Evolutionary conservation across 1,140 invertebrate genomes (phyloP), one percentile per base, ranked within the genome.

Genomic region (Ceratitis capitata): DNA sequence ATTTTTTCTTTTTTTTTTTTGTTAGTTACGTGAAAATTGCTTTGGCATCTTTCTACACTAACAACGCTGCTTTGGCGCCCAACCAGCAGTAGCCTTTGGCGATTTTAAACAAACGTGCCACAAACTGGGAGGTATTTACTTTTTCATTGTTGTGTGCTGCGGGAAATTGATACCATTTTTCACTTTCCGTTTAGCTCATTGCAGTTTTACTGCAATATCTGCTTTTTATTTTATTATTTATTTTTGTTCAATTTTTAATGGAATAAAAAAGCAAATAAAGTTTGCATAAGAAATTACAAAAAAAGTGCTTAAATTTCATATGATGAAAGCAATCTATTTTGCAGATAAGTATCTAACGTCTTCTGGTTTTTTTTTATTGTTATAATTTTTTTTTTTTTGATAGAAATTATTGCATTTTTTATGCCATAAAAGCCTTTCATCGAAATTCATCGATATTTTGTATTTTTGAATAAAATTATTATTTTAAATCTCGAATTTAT

Each of bases 141-240:
- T 78, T 78, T 42, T 14, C 69, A 45, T 78, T 78, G 69, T 78
- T 45, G n/a, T n/a, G n/a, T 78, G 10, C 69, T 45, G 69, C 69
- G 69, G 42, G n/a, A 45, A 47, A 78, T 78, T 47, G 69, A 78
- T 78, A 78, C 69, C 6, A 78, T 78, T 78, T 78, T 47, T 78
- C 69, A 78, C 39, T 45, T 78, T 78, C 23, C 29, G 16, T 19
- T 69, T 39, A 35, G 0, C 16, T 29, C 39, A n/a, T 69, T 7
- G 32, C 4, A 69, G n/a, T n/a, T n/a, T n/a, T n/a, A n/a, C n/a
- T n/a, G n/a, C n/a, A n/a, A n/a, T n/a, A n/a, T n/a, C n/a, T n/a
- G n/a, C n/a, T n/a, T n/a, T n/a, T n/a, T n/a, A n/a, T n/a, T n/a
- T n/a, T n/a, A n/a, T n/a, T n/a, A n/a, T n/a, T n/a, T n/a, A n/a